Percentiles rank a stretch among this genome's conserved stretches.
phyloP scores from a whole-genome alignment of 2,113 vertebrate species.

The Muscicapa adusta region DNA sequence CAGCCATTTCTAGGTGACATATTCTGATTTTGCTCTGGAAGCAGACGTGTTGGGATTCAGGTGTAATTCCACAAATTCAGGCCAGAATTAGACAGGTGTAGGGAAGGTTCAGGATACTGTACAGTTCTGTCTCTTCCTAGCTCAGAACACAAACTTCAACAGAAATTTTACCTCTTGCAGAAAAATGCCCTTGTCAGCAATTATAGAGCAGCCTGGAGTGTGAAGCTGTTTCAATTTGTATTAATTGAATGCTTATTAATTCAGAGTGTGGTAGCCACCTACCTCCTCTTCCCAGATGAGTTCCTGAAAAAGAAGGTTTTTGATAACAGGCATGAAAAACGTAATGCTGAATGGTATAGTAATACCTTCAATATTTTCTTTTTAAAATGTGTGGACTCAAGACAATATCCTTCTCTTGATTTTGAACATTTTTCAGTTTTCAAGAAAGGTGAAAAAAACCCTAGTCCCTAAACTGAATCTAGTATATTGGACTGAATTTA shows the following conservation, averaged over 20 bases:
- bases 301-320: neutral
- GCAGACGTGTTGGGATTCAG: fast-evolving
- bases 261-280: neutral
- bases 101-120: neutral
- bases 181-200: neutral
- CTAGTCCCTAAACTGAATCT: neutral
- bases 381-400: neutral
- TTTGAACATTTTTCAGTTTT: neutral
- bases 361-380: neutral
- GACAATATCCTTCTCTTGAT: neutral
- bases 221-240: neutral
- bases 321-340: neutral
- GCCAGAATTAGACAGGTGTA: neutral
- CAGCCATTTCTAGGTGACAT: neutral
- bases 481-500: neutral
- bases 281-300: neutral
- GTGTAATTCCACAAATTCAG: neutral
- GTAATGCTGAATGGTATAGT: neutral
- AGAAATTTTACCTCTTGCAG: neutral
- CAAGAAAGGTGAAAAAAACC: neutral
- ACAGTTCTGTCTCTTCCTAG: neutral
- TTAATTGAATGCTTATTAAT: neutral
- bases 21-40: neutral
- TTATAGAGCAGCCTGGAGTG: neutral
- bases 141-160: neutral